A percentile compares a stretch with the other conserved stretches of the same genome.
phyloP scores from a whole-genome alignment of 2,888 invertebrate genomes.

The Tortrix viridana region DNA sequence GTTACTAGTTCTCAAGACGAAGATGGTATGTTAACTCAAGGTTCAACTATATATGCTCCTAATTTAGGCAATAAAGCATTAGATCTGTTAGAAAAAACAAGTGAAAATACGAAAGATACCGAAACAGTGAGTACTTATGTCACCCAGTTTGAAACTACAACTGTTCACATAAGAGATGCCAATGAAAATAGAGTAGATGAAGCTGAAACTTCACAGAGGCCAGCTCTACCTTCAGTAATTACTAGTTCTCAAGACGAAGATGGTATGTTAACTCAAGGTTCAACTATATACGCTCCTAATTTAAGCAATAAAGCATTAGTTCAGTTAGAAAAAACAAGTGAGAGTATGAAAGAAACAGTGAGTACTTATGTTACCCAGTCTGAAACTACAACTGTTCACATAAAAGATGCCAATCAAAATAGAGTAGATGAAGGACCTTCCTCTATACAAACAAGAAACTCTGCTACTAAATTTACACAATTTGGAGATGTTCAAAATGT shows the following conservation, averaged over 20 bases:
- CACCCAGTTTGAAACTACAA: too few relatives aligned
- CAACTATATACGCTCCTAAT: not conserved
- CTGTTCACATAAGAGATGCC: not conserved
- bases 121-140: not conserved
- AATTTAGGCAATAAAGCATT: not conserved
- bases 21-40: not conserved
- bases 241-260: not conserved
- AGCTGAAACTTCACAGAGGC: too few relatives aligned
- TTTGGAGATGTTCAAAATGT: not conserved
- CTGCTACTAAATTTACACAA: not conserved
- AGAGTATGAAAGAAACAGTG: not conserved
- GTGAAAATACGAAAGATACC: not conserved
- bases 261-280: not conserved
- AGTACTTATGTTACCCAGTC: not conserved
- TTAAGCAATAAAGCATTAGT: not conserved
- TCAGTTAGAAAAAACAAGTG: not conserved
- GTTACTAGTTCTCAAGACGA: not conserved
- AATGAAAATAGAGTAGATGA: not conserved
- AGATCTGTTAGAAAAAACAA: not conserved
- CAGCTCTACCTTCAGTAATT: not conserved
- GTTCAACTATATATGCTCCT: not conserved
- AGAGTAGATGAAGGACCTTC: not conserved
- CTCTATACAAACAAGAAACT: not conserved
- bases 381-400: not conserved
- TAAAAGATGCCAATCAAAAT: not conserved